Conservation (phyloP, 2,888 invertebrate species). For the Amphipyra berbera region DNA sequence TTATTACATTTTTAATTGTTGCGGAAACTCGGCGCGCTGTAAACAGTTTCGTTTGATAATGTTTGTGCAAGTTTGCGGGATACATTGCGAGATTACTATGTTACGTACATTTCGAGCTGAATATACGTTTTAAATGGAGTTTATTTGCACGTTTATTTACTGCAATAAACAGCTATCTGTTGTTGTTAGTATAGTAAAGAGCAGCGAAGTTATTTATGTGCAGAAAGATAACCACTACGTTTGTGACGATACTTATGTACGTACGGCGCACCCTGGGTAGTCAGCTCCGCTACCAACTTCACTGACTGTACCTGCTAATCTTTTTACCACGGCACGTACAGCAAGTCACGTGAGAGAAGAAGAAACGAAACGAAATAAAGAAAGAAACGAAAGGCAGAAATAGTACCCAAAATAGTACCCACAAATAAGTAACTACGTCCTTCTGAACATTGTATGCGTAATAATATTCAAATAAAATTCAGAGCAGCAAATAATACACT, state of each 20-base stretch:
- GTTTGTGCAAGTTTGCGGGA: conserved; percentile 49
- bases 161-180: conserved; percentile 21
- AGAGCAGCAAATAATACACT: conserved; percentile 46
- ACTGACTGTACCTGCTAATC: no score
- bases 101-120: conserved; percentile 36
- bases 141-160: conserved; percentile 35
- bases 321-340: no score
- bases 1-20: conserved; percentile 64
- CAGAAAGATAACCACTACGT: background rate
- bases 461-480: conserved; percentile 50
- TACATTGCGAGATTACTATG: conserved; percentile 44
- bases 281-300: no score
- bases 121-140: conserved; percentile 46
- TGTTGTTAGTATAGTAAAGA: background rate
- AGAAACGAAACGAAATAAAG: no score
- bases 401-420: background rate
- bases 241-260: no score
- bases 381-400: background rate
- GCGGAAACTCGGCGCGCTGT: conserved; percentile 37
- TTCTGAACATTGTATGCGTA: conserved; percentile 21
- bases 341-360: no score
- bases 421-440: conserved; percentile 5
- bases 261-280: no score
- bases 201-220: background rate
- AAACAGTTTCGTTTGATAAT: conserved; percentile 52